Conservation (phyloP, 2,888 invertebrate species). For the Thysanoteuthis rhombus region DNA sequence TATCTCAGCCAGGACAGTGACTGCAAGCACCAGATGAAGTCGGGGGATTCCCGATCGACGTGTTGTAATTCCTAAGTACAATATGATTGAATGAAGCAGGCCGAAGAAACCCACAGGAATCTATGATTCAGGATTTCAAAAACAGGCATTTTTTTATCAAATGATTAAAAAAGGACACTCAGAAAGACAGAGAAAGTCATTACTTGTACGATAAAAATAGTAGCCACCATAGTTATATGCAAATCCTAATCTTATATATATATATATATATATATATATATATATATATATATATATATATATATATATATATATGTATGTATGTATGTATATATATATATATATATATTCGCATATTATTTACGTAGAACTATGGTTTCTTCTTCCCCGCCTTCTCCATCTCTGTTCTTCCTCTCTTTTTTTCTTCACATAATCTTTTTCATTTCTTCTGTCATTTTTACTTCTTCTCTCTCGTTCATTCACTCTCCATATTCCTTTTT, state of each 20-base stretch:
- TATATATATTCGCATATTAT: not conserved
- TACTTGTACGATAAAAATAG: too few relatives aligned
- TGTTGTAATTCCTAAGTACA: not conserved
- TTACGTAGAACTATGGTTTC: not conserved
- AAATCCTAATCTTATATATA: not conserved
- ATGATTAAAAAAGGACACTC: too few relatives aligned
- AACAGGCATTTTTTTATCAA: too few relatives aligned
- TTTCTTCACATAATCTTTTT: too few relatives aligned
- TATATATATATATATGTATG: not conserved
- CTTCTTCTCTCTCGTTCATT: too few relatives aligned
- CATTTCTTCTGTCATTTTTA: too few relatives aligned
- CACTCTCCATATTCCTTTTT: not conserved
- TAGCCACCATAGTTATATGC: too few relatives aligned
- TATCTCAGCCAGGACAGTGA: too few relatives aligned
- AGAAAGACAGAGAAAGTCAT: too few relatives aligned
- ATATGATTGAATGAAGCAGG: not conserved
- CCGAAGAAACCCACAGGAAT: not conserved
- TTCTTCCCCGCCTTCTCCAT: not conserved
- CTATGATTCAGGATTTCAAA: not conserved
- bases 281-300: not conserved
- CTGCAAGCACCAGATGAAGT: not conserved
- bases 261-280: not conserved
- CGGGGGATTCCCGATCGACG: not conserved
- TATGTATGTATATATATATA: not conserved
- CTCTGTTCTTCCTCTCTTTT: slow-evolving; percentile 1